Evolutionary conservation across 2,113 vertebrate species (phyloP), one percentile per base, ranked within the genome.

Genomic region (Syngnathoides biaculeatus): DNA sequence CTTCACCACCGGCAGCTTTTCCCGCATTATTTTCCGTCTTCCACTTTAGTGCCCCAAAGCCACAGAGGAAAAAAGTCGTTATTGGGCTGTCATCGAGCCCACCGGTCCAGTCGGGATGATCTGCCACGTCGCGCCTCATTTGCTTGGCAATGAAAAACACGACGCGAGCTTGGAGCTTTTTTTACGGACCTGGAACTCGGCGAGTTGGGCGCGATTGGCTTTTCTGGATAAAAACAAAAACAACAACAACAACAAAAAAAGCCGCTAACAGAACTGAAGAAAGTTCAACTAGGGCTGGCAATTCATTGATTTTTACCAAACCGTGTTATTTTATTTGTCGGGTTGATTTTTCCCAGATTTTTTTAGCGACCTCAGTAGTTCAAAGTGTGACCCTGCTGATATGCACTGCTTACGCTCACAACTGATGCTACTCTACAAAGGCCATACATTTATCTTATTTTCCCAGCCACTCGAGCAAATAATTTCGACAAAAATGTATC

Each of bases 101-200:
- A 64, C 39, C 52, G 27, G 42, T 66, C 24, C 52, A 35, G 42
- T 66, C 22, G 63, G 68, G 19, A 20, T 47, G 65, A 53, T 53
- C 47, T 66, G 71, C 63, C 50, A 64, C 45, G 40, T 38, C 50
- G 61, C 59, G 65, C 57, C 50, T 74, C 14, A 22, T 58, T 62
- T 69, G 57, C 64, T 47, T 59, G 5, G 10, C 56, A 47, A 56
- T 48, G 61, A 74, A 35, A 71, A 19, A n/a, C 42, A 76, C 71
- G 45, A 70, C 67, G 35, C 3, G 0, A 65, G 52, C 58, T 50
- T 78, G 24, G 61, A 52, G 20, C 8, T 42, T 61, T 42, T 61
- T 65, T 39, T 42, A 57, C 10, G 19, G 20, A 52, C 22, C 2
- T 40, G 20, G 58, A 40, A 61, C 35, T 40, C 58, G 20, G 35